Evolutionary conservation across 1,140 invertebrate genomes (phyloP).

Genomic region (Dysdera silvatica): DNA sequence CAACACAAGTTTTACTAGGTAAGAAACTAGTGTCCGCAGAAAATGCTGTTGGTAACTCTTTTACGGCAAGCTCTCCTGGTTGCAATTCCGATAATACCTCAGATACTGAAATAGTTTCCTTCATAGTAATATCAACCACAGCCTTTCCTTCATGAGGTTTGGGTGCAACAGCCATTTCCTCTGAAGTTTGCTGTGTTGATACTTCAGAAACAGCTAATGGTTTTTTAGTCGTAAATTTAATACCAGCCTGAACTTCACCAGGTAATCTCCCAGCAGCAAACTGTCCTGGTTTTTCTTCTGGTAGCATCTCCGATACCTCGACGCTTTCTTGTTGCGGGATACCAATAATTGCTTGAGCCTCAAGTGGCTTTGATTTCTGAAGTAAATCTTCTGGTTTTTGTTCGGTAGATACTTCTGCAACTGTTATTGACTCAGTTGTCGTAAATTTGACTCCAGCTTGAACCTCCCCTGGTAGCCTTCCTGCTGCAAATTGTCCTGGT

Average conservation of each 20-base stretch:
- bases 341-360: constrained; percentile 5
- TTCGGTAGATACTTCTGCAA: constrained; percentile 22
- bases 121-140: constrained; percentile 8
- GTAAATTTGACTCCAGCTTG: constrained; percentile 18
- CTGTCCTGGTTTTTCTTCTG: constrained; percentile 21
- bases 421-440: constrained; percentile 11
- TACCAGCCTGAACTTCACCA: constrained; percentile 26
- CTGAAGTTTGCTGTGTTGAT: constrained; percentile 17
- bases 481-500: constrained; percentile 26
- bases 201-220: constrained; percentile 31
- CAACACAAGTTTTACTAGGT: constrained; percentile 20
- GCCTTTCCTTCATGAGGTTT: constrained; percentile 20
- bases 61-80: constrained; percentile 18
- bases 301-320: constrained; percentile 13
- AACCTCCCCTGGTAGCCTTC: constrained; percentile 27
- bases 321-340: constrained; percentile 24
- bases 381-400: constrained; percentile 12
- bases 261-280: constrained; percentile 32
- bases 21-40: constrained; percentile 10
- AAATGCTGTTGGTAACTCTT: constrained; percentile 31
- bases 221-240: constrained; percentile 25
- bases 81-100: constrained; percentile 20
- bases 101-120: constrained; percentile 21
- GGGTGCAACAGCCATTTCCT: background rate
- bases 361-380: constrained; percentile 5